Conservation (phyloP, 2,797 vertebrate genomes). For the Catharus ustulatus region DNA sequence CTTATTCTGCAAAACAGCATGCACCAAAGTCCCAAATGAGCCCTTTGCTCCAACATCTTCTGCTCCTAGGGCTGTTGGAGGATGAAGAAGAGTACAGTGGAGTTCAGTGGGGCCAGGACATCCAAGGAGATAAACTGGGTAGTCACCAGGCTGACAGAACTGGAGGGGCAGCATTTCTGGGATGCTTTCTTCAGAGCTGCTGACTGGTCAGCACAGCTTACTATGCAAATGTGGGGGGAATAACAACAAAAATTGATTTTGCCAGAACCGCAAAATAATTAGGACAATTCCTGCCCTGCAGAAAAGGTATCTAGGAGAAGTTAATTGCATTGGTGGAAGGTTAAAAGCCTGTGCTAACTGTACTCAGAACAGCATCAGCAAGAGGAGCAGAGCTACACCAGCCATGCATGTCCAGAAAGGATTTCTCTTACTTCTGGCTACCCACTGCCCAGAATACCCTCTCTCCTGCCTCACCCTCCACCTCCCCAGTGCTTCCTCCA, state of each 20-base stretch:
- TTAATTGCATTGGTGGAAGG: not conserved
- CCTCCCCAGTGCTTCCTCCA: not conserved
- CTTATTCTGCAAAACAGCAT: not conserved
- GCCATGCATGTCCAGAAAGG: accelerated
- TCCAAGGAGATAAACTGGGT: not conserved
- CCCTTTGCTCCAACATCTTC: not conserved
- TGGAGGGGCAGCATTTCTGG: conserved; percentile 55
- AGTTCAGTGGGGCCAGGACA: not conserved
- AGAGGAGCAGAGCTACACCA: not conserved
- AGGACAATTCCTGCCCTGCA: conserved; percentile 37
- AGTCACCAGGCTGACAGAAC: conserved; percentile 30
- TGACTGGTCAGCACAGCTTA: conserved; percentile 15
- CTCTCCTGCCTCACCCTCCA: not conserved
- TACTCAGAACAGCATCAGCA: not conserved
- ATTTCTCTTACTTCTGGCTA: not conserved
- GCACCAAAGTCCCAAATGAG: not conserved
- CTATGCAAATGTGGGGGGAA: not conserved
- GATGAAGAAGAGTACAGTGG: not conserved
- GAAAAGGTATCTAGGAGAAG: conserved; percentile 23
- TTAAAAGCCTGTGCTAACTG: conserved; percentile 18
- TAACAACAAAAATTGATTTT: conserved; percentile 52
- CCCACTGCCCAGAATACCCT: not conserved
- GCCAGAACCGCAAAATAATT: conserved; percentile 55
- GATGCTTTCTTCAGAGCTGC: conserved; percentile 19
- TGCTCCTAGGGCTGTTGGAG: not conserved